phyloP scores from a whole-genome alignment of 2,888 invertebrate species.

The Xanthia togata region DNA sequence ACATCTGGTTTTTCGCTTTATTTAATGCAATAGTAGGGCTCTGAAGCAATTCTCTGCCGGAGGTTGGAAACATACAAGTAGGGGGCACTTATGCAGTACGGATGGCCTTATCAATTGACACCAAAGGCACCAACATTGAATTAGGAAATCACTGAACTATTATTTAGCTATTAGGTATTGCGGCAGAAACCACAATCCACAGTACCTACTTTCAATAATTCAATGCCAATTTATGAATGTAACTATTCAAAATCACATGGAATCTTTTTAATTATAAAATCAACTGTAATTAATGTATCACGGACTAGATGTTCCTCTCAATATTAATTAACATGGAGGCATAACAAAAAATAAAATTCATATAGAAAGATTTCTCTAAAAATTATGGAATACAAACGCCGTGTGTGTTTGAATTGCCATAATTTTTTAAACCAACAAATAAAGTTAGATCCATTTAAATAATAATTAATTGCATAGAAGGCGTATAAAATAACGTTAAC shows the following conservation, averaged over 20 bases:
- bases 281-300: not conserved
- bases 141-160: conserved; percentile 8
- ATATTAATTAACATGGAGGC: not conserved
- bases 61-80: not conserved
- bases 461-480: conserved; percentile 1
- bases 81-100: not conserved
- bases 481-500: conserved; percentile 14
- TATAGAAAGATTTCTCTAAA: too few species aligned
- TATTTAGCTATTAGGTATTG: not conserved
- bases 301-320: not conserved
- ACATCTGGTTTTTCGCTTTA: conserved; percentile 48
- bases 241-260: not conserved
- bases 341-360: too few species aligned
- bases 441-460: not conserved
- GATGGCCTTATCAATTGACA: conserved; percentile 12
- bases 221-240: not conserved
- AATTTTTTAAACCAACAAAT: not conserved
- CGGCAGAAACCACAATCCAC: too few species aligned
- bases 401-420: not conserved
- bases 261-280: not conserved
- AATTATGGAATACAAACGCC: too few species aligned
- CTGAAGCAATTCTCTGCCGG: conserved; percentile 13
- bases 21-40: conserved; percentile 20
- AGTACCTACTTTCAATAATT: not conserved
- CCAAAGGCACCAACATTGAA: not conserved